Conservation (phyloP, 2,113 vertebrate genomes). For the Cyphomyrus discorhynchus region DNA sequence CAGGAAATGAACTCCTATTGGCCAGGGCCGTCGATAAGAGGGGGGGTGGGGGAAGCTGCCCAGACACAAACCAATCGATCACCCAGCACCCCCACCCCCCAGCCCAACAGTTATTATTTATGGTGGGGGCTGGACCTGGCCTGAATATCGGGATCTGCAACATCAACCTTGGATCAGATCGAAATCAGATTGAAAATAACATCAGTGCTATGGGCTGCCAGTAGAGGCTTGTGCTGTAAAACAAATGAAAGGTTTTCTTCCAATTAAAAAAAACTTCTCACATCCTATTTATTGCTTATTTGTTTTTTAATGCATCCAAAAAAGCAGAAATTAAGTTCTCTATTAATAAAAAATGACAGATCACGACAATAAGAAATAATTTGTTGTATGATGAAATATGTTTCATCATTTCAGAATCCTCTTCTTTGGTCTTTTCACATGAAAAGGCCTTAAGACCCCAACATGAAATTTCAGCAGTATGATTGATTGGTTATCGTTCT, state of each 20-base stretch:
- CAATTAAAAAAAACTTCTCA: not conserved
- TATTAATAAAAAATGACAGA: not conserved
- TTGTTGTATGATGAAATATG: not conserved
- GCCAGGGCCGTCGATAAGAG: not conserved
- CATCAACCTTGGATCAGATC: not conserved
- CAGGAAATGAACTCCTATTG: not conserved
- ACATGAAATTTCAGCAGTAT: not conserved
- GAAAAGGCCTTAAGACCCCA: not conserved
- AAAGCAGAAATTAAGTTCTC: not conserved
- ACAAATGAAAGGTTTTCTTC: not conserved
- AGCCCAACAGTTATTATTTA: not conserved
- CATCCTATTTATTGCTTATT: not conserved
- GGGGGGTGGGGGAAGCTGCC: not conserved
- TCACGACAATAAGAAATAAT: not conserved
- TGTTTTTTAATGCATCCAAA: not conserved
- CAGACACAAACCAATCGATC: not conserved
- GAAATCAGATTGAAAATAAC: not conserved
- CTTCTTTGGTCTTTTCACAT: not conserved
- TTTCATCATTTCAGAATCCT: not conserved
- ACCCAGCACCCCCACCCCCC: not conserved
- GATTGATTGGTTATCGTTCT: constrained; percentile 41
- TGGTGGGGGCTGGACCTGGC: not conserved
- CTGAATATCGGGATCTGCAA: not conserved
- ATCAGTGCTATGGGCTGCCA: not conserved
- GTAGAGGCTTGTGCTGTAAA: not conserved